Base-by-base conservation (phyloP, 1,140 invertebrate genomes). In the Apis laboriosa region DNA sequence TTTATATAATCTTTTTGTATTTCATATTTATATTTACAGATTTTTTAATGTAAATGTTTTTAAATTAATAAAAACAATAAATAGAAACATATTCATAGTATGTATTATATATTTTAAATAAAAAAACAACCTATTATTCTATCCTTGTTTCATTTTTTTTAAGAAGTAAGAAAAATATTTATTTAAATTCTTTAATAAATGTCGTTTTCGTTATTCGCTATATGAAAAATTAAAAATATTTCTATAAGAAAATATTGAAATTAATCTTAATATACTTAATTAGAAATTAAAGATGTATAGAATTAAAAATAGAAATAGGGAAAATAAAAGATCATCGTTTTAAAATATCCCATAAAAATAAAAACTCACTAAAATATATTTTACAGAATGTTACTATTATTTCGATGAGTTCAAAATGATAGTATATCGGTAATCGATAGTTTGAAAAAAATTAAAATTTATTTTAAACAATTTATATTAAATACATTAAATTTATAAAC, bases 251-350 rank as follows among this genome's bases (percentile, higher is more conserved):
- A 49, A 24, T 4, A 17, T 24, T 17, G 24, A 21, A 53, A 56
- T 21, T 13, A 9, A 43, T 43, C 34, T 43, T 13, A 9, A 60
- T 17, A 60, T n/a, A 12, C 11, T 17, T 51, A 9, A 51, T 9
- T 9, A 9, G 1, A 51, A 51, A 17, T 24, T 51, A 51, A 15
- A 24, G n/a, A 12, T 15, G 9, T 19, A 28, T 2, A 72, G 17
- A 24, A 2, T 43, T 12, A 17, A 67, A 61, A 2, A 79, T 72
- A 56, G 70, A 61, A 2, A 79, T 72, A 56, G 70, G 70, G 51
- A 12, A 74, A 80, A 80, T n/a, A 80, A 80, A 66, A 49, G 70
- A 80, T 21, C 49, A 17, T 74, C 70, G 34, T 12, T 24, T 12
- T 11, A 17, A 53, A 76, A 9, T 51, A 28, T 64, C 9, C 9